Conservation (phyloP, 2,797 vertebrate species). For the Chloroceryle inda region DNA sequence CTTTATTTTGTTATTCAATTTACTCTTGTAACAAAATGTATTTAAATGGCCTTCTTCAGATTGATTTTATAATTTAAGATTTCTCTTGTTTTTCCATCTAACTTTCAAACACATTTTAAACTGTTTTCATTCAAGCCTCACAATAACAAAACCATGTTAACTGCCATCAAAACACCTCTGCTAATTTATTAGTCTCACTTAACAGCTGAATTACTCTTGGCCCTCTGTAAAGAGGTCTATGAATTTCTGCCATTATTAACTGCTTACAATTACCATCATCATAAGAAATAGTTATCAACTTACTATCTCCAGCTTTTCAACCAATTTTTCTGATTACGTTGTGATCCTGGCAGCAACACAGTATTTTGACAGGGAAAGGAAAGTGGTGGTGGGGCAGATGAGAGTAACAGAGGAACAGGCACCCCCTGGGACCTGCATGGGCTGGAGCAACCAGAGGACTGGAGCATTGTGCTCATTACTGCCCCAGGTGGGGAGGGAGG, state of each 20-base stretch:
- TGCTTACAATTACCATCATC: neutral
- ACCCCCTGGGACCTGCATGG: neutral
- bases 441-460: neutral
- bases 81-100: neutral
- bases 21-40: neutral
- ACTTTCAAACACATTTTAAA: neutral
- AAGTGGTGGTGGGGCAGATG: neutral
- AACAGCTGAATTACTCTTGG: neutral
- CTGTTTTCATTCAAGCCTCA: neutral
- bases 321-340: neutral
- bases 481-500: neutral
- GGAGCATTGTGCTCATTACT: neutral
- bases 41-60: neutral
- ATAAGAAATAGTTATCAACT: neutral
- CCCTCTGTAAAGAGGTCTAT: neutral
- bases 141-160: neutral
- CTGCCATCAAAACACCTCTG: neutral
- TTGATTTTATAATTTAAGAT: neutral
- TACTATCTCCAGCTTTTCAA: neutral
- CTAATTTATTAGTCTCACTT: neutral
- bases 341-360: neutral
- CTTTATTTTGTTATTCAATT: neutral
- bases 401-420: neutral
- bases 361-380: neutral
- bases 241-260: neutral